A percentile compares a stretch with the other conserved stretches of the same genome.
These are phyloP conservation scores for Hippocampus abdominalis DNA, from an alignment of 2,113 vertebrate genomes.

Conservation along the genomic window DNA sequence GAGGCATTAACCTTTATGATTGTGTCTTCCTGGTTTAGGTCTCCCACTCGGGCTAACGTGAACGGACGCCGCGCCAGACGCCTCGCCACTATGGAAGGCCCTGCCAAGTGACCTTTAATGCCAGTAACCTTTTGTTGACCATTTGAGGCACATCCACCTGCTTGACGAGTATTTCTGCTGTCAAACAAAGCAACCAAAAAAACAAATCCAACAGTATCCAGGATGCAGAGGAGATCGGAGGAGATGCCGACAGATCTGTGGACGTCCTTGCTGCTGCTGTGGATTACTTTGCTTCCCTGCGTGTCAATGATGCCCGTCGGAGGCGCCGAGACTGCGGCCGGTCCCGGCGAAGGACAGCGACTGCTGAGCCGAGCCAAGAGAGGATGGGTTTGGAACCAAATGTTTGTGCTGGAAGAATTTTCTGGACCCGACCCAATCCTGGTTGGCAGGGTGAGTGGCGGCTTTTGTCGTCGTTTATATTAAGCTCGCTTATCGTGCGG, in stretches of 20 bases:
- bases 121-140: slow-evolving; percentile 78
- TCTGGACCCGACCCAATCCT: slow-evolving; percentile 99
- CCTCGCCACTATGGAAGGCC: slow-evolving; percentile 71
- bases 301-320: slow-evolving; percentile 76
- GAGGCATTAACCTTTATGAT: neutral
- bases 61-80: slow-evolving; percentile 73
- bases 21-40: slow-evolving; percentile 9
- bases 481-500: slow-evolving; percentile 75
- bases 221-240: slow-evolving; percentile 84
- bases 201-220: slow-evolving; percentile 51
- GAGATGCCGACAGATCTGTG: slow-evolving; percentile 87
- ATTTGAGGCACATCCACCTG: slow-evolving; percentile 77
- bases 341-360: slow-evolving; percentile 84
- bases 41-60: slow-evolving; percentile 72
- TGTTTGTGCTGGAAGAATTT: slow-evolving; percentile 99
- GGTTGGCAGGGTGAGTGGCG: slow-evolving; percentile 95
- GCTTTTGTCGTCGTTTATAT: slow-evolving; percentile 74
- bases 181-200: slow-evolving; percentile 37
- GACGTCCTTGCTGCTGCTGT: slow-evolving; percentile 91
- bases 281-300: slow-evolving; percentile 89
- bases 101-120: slow-evolving; percentile 81
- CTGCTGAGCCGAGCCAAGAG: slow-evolving; percentile 94
- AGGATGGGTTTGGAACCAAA: slow-evolving; percentile 99
- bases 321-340: slow-evolving; percentile 76
- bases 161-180: slow-evolving; percentile 46